phyloP scores from a whole-genome alignment of 2,113 vertebrate genomes.

The Tachysurus vachellii region DNA sequence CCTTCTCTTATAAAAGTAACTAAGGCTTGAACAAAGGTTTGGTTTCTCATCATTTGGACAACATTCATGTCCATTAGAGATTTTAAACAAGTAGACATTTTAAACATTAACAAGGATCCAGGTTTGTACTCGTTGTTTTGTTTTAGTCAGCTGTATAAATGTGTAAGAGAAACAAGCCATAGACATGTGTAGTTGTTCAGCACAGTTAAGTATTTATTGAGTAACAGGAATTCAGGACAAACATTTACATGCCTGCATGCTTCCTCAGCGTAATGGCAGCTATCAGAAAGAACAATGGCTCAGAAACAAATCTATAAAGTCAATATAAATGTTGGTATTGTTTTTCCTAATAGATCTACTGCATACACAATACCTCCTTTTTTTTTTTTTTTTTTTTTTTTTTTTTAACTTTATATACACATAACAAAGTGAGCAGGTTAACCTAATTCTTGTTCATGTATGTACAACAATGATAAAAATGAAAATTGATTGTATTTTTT shows the following conservation, averaged over 20 bases:
- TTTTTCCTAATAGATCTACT: slow-evolving; percentile 93
- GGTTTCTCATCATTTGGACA: neutral
- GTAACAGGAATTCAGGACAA: slow-evolving; percentile 99
- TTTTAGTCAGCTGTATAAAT: slow-evolving; percentile 63
- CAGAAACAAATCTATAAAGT: slow-evolving; percentile 82
- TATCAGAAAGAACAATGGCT: slow-evolving; percentile 97
- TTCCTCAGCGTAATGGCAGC: slow-evolving; percentile 98
- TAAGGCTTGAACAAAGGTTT: neutral
- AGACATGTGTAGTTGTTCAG: slow-evolving; percentile 78
- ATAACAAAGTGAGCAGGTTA: slow-evolving; percentile 79
- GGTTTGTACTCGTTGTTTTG: neutral
- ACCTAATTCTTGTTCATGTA: slow-evolving; percentile 74
- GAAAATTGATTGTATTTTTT: slow-evolving; percentile 82
- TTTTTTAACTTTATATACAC: slow-evolving; percentile 98
- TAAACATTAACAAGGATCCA: neutral
- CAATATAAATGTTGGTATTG: slow-evolving; percentile 79
- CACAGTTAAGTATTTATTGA: slow-evolving; percentile 97
- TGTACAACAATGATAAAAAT: slow-evolving; percentile 83
- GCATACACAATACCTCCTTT: slow-evolving; percentile 95
- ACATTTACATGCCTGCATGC: slow-evolving; percentile 99
- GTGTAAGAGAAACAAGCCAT: slow-evolving; percentile 65
- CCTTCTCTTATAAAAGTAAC: neutral
- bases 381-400: slow-evolving; percentile 78
- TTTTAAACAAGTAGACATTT: neutral
- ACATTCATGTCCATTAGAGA: neutral